Percentiles rank a stretch among this genome's conserved stretches.
phyloP scores from a whole-genome alignment of 2,797 vertebrate species.

The Girardinus metallicus region DNA sequence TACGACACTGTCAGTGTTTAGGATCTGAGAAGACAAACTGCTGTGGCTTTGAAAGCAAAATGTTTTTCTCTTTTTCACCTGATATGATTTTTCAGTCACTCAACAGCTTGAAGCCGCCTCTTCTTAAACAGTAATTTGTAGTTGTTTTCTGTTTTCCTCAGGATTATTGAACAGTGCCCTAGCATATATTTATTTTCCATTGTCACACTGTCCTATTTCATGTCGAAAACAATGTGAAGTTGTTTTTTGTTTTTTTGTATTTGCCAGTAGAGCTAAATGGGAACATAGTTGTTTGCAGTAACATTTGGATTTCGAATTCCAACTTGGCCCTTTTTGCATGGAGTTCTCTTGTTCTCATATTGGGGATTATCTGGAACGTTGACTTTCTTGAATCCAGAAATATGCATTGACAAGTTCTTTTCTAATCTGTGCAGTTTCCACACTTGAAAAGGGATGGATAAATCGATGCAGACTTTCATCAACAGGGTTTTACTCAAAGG shows the following conservation, averaged over 20 bases:
- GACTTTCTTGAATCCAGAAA: background rate
- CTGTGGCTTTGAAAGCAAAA: background rate
- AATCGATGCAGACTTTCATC: too few species aligned
- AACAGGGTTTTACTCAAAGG: too few species aligned
- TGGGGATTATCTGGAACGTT: background rate
- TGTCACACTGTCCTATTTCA: background rate
- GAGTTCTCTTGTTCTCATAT: background rate
- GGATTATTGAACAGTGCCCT: too few species aligned
- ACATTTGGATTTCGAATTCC: background rate
- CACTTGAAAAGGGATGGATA: too few species aligned
- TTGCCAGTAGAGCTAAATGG: background rate
- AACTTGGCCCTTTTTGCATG: background rate
- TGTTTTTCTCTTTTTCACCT: background rate
- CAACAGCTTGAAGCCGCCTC: background rate
- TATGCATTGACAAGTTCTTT: too few species aligned
- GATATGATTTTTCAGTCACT: background rate
- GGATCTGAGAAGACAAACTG: background rate
- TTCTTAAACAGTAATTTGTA: background rate
- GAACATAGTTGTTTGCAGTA: background rate
- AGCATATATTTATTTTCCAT: background rate
- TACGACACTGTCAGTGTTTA: background rate
- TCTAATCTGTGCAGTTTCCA: too few species aligned
- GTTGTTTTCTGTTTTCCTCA: background rate
- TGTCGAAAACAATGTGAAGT: background rate
- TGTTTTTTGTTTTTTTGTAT: too few species aligned